phyloP scores from a whole-genome alignment of 2,797 vertebrate genomes.

The Halcyon chelicuti region DNA sequence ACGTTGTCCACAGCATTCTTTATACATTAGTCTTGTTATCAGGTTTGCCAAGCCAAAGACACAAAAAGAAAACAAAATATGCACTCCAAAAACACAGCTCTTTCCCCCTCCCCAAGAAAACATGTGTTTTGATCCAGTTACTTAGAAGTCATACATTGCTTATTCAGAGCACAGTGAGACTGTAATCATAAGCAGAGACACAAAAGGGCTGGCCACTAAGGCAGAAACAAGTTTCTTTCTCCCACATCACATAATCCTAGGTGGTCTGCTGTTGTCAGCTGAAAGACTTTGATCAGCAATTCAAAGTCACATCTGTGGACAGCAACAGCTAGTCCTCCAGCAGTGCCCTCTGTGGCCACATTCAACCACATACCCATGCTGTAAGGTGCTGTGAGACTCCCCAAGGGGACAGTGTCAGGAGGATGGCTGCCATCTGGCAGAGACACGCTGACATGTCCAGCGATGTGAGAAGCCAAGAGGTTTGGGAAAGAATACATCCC shows the following conservation, averaged over 20 bases:
- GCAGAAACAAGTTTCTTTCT: not conserved
- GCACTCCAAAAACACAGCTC: not conserved
- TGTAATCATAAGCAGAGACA: not conserved
- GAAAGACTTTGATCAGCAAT: not conserved
- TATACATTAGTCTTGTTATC: not conserved
- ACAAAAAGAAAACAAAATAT: not conserved
- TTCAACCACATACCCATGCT: accelerated
- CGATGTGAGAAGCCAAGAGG: not conserved
- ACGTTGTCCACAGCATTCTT: not conserved
- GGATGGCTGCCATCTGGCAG: accelerated
- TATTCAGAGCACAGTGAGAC: not conserved
- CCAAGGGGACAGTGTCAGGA: not conserved
- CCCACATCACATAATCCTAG: not conserved
- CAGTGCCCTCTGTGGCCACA: accelerated
- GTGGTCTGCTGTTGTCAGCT: not conserved
- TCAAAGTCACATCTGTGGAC: not conserved
- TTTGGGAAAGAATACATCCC: not conserved
- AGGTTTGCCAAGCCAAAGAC: not conserved
- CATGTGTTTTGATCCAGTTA: not conserved
- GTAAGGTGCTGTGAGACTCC: not conserved
- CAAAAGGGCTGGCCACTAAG: not conserved
- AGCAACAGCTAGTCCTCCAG: not conserved
- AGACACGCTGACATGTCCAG: accelerated
- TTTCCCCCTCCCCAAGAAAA: not conserved
- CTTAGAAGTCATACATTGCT: not conserved